phyloP scores from a whole-genome alignment of 23 tunicate species.

The Halocynthia roretzi region DNA sequence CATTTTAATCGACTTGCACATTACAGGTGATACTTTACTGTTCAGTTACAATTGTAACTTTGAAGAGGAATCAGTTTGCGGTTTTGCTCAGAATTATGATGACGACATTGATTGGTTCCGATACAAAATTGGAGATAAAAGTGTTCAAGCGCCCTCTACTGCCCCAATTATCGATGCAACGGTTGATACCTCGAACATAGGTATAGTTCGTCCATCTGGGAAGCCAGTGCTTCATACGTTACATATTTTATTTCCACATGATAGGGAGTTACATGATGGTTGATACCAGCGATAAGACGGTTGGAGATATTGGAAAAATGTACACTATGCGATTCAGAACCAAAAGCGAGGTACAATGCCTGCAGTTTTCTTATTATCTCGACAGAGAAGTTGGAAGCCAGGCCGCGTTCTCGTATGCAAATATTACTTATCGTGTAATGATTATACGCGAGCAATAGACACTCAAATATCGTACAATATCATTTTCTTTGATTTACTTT shows the following conservation, averaged over 20 bases:
- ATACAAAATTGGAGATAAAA: conserved; percentile 34
- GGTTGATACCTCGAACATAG: conserved; percentile 29
- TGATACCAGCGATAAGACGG: conserved; percentile 21
- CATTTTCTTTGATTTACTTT: not conserved
- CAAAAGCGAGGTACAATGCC: conserved; percentile 41
- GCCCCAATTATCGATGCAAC: conserved; percentile 57
- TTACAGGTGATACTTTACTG: conserved; percentile 65
- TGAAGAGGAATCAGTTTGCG: conserved; percentile 66
- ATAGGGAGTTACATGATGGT: conserved; percentile 81
- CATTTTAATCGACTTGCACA: conserved; percentile 1
- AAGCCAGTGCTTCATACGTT: not conserved
- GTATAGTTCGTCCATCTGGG: not conserved
- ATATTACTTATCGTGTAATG: not conserved
- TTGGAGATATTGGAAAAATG: conserved; percentile 29
- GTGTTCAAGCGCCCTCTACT: conserved; percentile 5
- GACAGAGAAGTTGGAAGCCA: conserved; percentile 39
- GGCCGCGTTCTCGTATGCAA: conserved; percentile 22
- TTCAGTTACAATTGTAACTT: conserved; percentile 64
- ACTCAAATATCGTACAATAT: no score
- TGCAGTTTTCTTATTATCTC: conserved; percentile 68
- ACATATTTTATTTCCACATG: not conserved
- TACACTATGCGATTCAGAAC: conserved; percentile 57
- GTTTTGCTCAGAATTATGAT: conserved; percentile 66
- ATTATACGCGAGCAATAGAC: no score
- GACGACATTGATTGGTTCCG: conserved; percentile 58